Percentiles rank a stretch among this genome's conserved stretches.
phyloP scores from a whole-genome alignment of 2,113 vertebrate genomes.

The Nothocercus julius region DNA sequence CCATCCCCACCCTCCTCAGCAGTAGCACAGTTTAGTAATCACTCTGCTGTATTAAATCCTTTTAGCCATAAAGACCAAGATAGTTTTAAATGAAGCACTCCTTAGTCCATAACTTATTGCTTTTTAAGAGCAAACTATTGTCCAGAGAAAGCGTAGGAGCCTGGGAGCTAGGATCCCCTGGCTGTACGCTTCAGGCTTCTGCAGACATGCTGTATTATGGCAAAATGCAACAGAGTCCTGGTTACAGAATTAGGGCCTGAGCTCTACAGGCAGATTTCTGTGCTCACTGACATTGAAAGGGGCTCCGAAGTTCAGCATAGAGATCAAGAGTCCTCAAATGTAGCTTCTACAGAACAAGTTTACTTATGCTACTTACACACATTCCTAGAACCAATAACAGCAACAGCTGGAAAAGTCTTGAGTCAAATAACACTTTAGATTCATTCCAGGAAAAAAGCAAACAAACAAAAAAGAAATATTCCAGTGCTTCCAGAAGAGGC shows the following conservation, averaged over 20 bases:
- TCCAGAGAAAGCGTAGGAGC: background rate
- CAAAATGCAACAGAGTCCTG: constrained; percentile 32
- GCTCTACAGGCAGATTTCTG: constrained; percentile 12
- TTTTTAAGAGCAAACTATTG: constrained; percentile 44
- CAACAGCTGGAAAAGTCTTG: background rate
- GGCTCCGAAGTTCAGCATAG: background rate
- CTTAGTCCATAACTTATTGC: constrained; percentile 20
- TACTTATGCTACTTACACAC: background rate
- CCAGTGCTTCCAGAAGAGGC: background rate
- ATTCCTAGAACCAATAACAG: background rate
- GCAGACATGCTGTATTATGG: constrained; percentile 41
- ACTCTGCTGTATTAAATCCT: background rate
- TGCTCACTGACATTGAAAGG: background rate
- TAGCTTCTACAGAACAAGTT: background rate
- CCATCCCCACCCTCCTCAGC: background rate
- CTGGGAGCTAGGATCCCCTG: constrained; percentile 36
- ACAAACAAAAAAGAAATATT: background rate
- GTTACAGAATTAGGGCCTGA: background rate
- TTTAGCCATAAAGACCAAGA: constrained; percentile 6
- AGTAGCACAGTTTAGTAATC: constrained; percentile 20
- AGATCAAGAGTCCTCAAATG: background rate
- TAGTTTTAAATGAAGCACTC: background rate
- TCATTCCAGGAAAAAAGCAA: background rate
- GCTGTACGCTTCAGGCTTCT: constrained; percentile 27
- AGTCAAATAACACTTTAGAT: background rate